Percentiles rank a stretch among this genome's conserved stretches.
phyloP scores from a whole-genome alignment of 1,140 invertebrate genomes.

The Pteromalus puparum region DNA sequence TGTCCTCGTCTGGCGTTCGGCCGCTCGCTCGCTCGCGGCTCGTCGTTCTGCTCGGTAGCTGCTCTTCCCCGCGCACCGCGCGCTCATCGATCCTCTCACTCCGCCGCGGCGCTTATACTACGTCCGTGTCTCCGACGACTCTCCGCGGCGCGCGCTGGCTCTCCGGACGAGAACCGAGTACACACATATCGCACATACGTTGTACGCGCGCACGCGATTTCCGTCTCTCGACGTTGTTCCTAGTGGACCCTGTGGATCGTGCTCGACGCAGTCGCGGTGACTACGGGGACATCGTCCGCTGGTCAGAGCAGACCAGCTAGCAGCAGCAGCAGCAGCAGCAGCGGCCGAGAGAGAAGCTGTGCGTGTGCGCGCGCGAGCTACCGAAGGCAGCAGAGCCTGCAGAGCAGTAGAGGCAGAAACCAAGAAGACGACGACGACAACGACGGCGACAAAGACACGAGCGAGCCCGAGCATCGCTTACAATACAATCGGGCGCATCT shows the following conservation, averaged over 20 bases:
- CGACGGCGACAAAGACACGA: not conserved
- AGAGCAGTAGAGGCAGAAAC: not conserved
- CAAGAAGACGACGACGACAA: not conserved
- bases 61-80: not conserved
- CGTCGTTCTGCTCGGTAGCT: not conserved
- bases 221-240: not conserved
- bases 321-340: not conserved
- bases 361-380: constrained; percentile 29
- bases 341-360: not conserved
- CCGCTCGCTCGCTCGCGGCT: not conserved
- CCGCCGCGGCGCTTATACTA: not conserved
- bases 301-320: not conserved
- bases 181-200: not conserved
- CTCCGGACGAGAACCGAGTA: constrained; percentile 5
- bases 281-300: constrained; percentile 4
- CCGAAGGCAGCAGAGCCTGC: constrained; percentile 11
- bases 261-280: not conserved
- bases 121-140: not conserved
- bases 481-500: constrained; percentile 38
- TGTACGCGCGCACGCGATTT: constrained; percentile 4
- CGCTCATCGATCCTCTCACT: constrained; percentile 38
- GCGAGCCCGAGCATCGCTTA: constrained; percentile 41
- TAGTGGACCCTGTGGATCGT: too few relatives aligned
- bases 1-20: not conserved
- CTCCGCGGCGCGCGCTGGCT: not conserved